Conservation (phyloP, 2,888 invertebrate genomes). For the Drosophila pseudotakahashii region DNA sequence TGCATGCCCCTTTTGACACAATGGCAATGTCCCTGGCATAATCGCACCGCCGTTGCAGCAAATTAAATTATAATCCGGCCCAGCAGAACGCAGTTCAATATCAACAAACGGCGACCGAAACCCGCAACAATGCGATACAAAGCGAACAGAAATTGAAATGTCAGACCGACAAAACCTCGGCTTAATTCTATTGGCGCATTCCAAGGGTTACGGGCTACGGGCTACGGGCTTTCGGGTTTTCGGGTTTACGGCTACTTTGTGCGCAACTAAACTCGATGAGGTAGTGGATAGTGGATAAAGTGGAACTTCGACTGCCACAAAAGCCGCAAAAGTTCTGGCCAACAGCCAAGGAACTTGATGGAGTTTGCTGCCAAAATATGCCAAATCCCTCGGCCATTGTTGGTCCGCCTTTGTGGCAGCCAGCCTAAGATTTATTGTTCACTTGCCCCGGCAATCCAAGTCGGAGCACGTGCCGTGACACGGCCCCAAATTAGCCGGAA, state of each 20-base stretch:
- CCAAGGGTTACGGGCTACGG: constrained; percentile 9
- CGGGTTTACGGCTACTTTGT: constrained; percentile 33
- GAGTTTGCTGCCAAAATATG: constrained; percentile 60
- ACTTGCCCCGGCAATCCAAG: constrained; percentile 9
- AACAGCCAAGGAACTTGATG: constrained; percentile 61
- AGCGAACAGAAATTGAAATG: constrained; percentile 53
- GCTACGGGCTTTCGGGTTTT: constrained; percentile 19
- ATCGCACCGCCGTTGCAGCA: constrained; percentile 34
- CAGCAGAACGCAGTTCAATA: constrained; percentile 15
- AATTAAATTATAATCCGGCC: constrained; percentile 57
- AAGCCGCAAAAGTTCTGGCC: constrained; percentile 52
- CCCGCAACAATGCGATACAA: constrained; percentile 40
- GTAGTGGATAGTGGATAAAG: constrained; percentile 1
- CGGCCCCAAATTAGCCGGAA: constrained; percentile 19
- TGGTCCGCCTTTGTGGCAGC: constrained; percentile 36
- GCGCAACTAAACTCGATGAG: constrained; percentile 27
- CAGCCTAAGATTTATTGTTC: constrained; percentile 45
- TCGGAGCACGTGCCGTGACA: constrained; percentile 33
- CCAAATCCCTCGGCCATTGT: constrained; percentile 33
- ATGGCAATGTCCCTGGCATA: neutral
- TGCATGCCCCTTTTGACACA: constrained; percentile 1
- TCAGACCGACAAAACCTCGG: constrained; percentile 49
- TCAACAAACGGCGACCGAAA: constrained; percentile 32
- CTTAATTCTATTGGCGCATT: constrained; percentile 51
- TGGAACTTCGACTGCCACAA: constrained; percentile 38